A percentile compares a stretch with the other conserved stretches of the same genome.
Conservation (phyloP, 1,140 invertebrate species). For the Drosophila prosaltans region DNA sequence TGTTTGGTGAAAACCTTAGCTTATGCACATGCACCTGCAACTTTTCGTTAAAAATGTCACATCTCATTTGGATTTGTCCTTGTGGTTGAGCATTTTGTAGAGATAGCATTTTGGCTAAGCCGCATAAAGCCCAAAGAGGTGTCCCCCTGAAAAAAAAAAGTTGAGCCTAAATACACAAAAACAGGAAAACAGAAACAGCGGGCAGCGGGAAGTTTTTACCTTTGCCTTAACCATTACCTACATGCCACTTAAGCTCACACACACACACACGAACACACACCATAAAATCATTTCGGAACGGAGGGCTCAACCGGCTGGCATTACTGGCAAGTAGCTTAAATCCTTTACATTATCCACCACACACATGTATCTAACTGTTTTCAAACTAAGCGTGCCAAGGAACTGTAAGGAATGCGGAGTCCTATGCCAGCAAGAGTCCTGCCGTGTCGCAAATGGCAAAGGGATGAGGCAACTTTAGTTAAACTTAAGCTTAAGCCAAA, state of each 20-base stretch:
- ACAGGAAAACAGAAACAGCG: conserved; percentile 30
- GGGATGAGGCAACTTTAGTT: not conserved
- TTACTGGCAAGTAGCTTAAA: conserved; percentile 69
- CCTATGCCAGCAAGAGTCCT: not conserved
- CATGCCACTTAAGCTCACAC: conserved; percentile 46
- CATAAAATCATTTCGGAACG: conserved; percentile 36
- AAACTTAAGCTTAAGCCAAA: conserved; percentile 21
- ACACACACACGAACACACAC: not conserved
- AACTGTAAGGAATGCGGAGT: conserved; percentile 9
- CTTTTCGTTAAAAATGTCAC: conserved; percentile 1
- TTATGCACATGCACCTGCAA: not conserved
- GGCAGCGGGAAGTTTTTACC: conserved; percentile 28
- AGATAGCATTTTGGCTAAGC: conserved; percentile 45
- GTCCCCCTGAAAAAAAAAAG: conserved; percentile 19
- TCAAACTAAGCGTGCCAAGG: conserved; percentile 46
- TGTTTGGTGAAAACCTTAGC: no score
- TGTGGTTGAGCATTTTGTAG: conserved; percentile 6
- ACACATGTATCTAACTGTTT: conserved; percentile 39
- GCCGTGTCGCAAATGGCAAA: not conserved
- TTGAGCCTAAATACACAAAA: conserved; percentile 32
- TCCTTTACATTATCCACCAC: conserved; percentile 62
- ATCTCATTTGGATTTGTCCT: conserved; percentile 46
- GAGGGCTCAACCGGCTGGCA: conserved; percentile 46
- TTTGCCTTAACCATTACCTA: conserved; percentile 30
- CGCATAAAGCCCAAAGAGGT: conserved; percentile 45